Evolutionary conservation across 1,140 invertebrate genomes (phyloP), one percentile per base, ranked within the genome.

Genomic region (Drosophila persimilis): DNA sequence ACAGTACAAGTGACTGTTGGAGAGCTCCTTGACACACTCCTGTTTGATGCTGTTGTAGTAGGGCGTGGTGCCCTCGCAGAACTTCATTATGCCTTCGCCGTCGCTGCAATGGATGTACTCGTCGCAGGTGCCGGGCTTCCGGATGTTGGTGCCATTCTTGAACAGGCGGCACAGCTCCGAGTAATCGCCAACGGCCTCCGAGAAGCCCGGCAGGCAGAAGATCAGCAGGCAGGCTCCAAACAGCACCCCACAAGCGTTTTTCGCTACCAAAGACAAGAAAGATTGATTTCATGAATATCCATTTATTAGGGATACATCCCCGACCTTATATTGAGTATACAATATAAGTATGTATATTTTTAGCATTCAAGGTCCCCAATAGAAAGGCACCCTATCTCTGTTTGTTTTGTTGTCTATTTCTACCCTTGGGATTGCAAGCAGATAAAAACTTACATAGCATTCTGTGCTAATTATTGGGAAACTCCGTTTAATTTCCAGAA

Each of bases 101-200:
- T 58, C 53, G 5, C 6, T 24, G 50, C 89, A 90, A 7, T 67
- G 46, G 39, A 90, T 88, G 47, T 88, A 90, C 50, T 85, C 63
- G 20, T 78, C 48, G n/a, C 89, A 90, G 15, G 74, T 65, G 11
- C 60, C 80, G 0, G 89, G 89, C 39, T 79, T 81, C 0, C 80
- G 73, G 39, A 90, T 51, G 1, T 43, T 39, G 6, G 74, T 89
- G 20, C 77, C 77, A 48, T 77, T 77, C 44, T 79, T 65, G 17
- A 90, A 85, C 0, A 90, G 59, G 0, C 88, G 81, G 15, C 88
- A 90, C 11, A 89, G 52, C 3, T 80, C 66, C 45, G 50, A 73
- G 50, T 71, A 81, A 0, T 72, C 56, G 0, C 13, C 41, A 0
- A 41, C n/a, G 6, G 70, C 77, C 9, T 8, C 64, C 61, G 22